Base-by-base conservation (phyloP, 2,888 invertebrate species). In the Heliconius sara region DNA sequence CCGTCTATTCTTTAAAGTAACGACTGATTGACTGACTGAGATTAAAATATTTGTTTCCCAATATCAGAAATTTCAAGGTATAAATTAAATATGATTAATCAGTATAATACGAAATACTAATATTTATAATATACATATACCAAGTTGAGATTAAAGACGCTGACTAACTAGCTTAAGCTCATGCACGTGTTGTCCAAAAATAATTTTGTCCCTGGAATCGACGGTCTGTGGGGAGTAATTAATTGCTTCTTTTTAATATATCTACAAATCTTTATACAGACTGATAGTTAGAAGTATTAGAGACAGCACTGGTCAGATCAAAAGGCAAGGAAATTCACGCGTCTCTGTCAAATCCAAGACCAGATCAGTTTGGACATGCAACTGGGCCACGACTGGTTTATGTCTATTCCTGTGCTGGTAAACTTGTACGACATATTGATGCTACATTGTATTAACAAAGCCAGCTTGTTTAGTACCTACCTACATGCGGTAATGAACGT, bases 381-480 rank as follows among this genome's bases (percentile, higher is more conserved):
- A 87, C 88, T 91, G 86, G 93, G 93, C 88, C 93, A 90, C 88
- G 88, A 88, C 89, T 89, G 87, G 87, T 89, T 88, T 87, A 88
- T 85, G 85, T 92, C 93, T 93, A 92, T 93, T 94, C 90, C 88
- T 84, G 89, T 85, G 85, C 84, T 85, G 84, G 87, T 88, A 89
- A 90, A 91, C 88, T 89, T 87, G 86, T 87, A 90, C 88, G 92
- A 92, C 91, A 92, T 88, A 88, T 90, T 88, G 88, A 89, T 86
- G 87, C 84, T 89, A 92, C 92, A 92, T 88, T 91, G 91, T 93
- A 88, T 88, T 88, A 85, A 88, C 86, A 89, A 89, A 89, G 86
- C 85, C 83, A 83, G 82, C 83, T 84, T 84, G 86, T 85, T 85
- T 84, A 80, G 79, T 79, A 19, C 47, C 47, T 39, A 47, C 52